Evolutionary conservation across 2,797 vertebrate genomes (phyloP).

Genomic region (Sebastes hubbsi): DNA sequence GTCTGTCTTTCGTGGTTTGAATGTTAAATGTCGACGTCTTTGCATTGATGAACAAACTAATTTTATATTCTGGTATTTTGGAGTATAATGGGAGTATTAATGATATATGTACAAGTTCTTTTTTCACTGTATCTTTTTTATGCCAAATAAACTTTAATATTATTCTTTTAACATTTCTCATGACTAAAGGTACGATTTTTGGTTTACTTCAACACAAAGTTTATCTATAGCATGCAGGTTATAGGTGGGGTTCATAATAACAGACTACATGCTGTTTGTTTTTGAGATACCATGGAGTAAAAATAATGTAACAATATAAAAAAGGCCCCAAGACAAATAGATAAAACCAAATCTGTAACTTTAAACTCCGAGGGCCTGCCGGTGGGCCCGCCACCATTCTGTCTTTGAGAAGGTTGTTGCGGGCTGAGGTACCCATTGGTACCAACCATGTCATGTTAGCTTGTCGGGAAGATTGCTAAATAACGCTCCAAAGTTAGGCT

Average conservation of each 20-base stretch:
- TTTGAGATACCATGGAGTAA: background rate
- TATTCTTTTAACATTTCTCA: background rate
- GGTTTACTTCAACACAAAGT: background rate
- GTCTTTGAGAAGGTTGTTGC: too few relatives aligned
- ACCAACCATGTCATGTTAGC: too few relatives aligned
- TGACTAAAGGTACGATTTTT: background rate
- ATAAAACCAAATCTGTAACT: background rate
- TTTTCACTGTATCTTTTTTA: background rate
- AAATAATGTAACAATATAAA: background rate
- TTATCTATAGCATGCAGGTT: background rate
- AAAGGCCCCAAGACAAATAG: background rate
- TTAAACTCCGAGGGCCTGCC: too few relatives aligned
- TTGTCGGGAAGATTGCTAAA: too few relatives aligned
- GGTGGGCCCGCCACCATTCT: too few relatives aligned
- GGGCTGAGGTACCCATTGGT: too few relatives aligned
- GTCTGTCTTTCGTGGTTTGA: slow-evolving; percentile 40
- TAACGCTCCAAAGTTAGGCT: too few relatives aligned
- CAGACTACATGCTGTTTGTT: background rate
- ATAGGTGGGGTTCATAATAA: background rate
- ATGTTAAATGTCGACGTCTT: slow-evolving; percentile 38
- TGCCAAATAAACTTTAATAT: slow-evolving; percentile 10
- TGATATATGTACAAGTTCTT: background rate
- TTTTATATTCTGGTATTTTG: slow-evolving; percentile 35
- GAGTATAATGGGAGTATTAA: background rate
- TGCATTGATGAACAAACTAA: slow-evolving; percentile 12